Evolutionary conservation across 2,797 vertebrate species (phyloP), one percentile per base, ranked within the genome.

Genomic region (Mustela erminea): DNA sequence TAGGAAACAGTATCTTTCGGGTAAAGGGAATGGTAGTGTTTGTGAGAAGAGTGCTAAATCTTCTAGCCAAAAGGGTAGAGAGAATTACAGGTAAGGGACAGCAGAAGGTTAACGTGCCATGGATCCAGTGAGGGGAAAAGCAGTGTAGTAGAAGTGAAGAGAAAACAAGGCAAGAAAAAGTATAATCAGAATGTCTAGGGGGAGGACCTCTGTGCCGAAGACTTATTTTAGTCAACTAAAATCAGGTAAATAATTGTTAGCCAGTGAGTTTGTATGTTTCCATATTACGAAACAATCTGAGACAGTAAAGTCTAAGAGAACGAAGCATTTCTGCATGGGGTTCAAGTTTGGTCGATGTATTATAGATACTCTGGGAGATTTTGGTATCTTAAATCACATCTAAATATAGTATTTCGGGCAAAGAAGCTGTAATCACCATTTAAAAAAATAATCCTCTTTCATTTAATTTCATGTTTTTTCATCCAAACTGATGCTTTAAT

Each of bases 381-480:
- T 90, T 74, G 58, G 1, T 68, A n/a, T 68, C 62, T 60, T 90
- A 75, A 60, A 87, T 80, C 87, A 95, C 7, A 89, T 70, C 29
- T 70, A 68, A 56, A 62, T 85, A 58, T 52, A 84, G 75, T 70
- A 64, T 74, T 97, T 92, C 2, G 38, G 70, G 54, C 43, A 96
- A 41, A 92, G 66, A 94, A 91, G 11, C 77, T 29, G 81, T 93
- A 90, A 72, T 60, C n/a, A 89, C 20, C 52, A 74, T 81, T 95
- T 13, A 5, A 64, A 92, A 88, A 94, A 89, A 25, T 74, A 4
- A 74, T 14, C 56, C 11, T 95, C 41, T 96, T 52, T 68, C 14
- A 7, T 43, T 90, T 93, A 93, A 90, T 96, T 93, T 87, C 32
- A 62, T 97, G 70, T 56, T 78, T 90, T 90, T 92, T 89, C 25